These are phyloP conservation scores for Bursaphelenchus mucronatus DNA, from an alignment of 1,140 invertebrate genomes.

Conservation along the genomic window DNA sequence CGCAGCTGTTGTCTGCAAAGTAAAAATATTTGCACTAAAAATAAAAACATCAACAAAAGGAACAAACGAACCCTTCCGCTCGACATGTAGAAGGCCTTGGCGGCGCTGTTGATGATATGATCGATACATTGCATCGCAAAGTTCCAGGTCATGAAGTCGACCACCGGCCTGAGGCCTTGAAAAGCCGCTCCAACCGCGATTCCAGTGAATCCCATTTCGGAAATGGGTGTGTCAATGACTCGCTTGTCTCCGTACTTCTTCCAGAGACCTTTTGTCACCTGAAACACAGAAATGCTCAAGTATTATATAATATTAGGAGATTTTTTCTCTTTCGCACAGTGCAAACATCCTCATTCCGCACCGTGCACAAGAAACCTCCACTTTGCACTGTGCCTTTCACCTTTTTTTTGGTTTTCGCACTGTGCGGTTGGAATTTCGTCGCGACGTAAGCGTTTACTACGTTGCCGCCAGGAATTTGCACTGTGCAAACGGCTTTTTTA, in stretches of 20 bases:
- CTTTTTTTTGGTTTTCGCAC: too few relatives aligned
- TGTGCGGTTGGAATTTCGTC: too few relatives aligned
- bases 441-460: too few relatives aligned
- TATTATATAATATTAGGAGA: not conserved
- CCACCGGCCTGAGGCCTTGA: constrained; percentile 86
- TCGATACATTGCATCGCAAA: constrained; percentile 99
- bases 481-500: too few relatives aligned
- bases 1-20: not conserved
- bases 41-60: not conserved
- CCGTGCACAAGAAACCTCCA: too few relatives aligned
- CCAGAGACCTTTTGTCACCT: constrained; percentile 75
- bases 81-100: constrained; percentile 98
- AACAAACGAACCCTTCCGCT: constrained; percentile 71
- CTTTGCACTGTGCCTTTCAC: too few relatives aligned
- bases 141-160: constrained; percentile 99
- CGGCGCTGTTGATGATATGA: constrained; percentile 91
- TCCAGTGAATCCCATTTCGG: constrained; percentile 91
- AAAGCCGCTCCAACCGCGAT: constrained; percentile 92
- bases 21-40: not conserved
- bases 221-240: constrained; percentile 95
- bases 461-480: too few relatives aligned
- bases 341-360: too few relatives aligned
- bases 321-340: constrained; percentile 67
- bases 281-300: too few relatives aligned
- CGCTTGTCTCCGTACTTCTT: constrained; percentile 95